Percentiles rank a stretch among this genome's conserved stretches.
phyloP scores from a whole-genome alignment of 35 echinoderm and acorn worm species.

The Strongylocentrotus purpuratus region DNA sequence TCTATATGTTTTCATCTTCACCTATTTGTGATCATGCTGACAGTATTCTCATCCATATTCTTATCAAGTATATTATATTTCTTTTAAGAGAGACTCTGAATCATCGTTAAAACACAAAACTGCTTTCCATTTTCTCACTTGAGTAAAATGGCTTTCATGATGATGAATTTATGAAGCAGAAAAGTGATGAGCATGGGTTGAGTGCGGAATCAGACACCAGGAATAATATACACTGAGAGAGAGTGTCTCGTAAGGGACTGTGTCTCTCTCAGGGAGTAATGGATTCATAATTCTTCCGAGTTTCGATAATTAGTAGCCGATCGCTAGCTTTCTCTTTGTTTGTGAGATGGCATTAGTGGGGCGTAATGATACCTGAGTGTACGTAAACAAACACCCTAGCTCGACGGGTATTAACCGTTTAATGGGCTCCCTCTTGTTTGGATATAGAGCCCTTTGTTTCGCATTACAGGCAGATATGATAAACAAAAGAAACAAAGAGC shows the following conservation, averaged over 20 bases:
- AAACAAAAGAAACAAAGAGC: not conserved
- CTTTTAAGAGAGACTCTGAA: no score
- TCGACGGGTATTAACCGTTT: not conserved
- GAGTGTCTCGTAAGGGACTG: not conserved
- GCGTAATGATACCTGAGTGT: constrained; percentile 1
- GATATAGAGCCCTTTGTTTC: not conserved
- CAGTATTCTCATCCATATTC: no score
- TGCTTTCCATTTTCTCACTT: not conserved
- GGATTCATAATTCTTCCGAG: not conserved
- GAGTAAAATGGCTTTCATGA: not conserved
- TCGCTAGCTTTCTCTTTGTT: not conserved
- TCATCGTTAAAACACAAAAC: no score
- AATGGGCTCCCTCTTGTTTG: not conserved
- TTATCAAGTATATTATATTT: no score
- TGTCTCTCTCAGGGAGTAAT: not conserved
- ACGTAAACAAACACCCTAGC: not conserved
- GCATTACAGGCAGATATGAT: not conserved
- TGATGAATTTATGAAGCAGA: constrained; percentile 12
- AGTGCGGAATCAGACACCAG: not conserved
- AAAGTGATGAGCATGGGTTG: not conserved
- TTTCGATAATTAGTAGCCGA: not conserved
- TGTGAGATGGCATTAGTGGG: not conserved
- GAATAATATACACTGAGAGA: not conserved
- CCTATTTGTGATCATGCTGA: no score
- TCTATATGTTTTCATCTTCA: no score